These are phyloP conservation scores for Ophion obscuratus DNA, from an alignment of 2,888 invertebrate species.

Conservation along the genomic window DNA sequence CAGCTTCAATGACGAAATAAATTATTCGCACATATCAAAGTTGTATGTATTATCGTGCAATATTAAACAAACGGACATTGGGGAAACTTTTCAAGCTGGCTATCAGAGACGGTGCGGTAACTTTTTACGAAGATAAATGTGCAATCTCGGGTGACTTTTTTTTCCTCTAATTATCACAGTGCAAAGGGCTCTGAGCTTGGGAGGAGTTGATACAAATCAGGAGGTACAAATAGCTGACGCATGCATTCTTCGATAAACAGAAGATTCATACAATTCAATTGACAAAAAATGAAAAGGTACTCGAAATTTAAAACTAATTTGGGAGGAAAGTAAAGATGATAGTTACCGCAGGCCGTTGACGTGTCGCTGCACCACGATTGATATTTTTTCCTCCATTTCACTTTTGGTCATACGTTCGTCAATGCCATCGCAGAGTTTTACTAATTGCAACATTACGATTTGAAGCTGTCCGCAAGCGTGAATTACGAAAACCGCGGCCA, in stretches of 20 bases:
- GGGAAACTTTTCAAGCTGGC: background rate
- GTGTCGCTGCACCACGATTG: constrained; percentile 64
- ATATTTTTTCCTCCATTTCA: constrained; percentile 40
- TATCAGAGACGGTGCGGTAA: background rate
- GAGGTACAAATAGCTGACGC: too few relatives aligned
- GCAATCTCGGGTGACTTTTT: background rate
- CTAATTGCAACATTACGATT: constrained; percentile 62
- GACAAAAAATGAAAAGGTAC: background rate
- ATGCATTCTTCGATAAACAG: too few relatives aligned
- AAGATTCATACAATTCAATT: background rate
- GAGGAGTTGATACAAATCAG: too few relatives aligned
- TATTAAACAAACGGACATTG: background rate
- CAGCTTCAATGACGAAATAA: background rate
- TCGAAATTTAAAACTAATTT: background rate
- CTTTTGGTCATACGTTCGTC: background rate
- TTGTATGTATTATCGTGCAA: constrained; percentile 43
- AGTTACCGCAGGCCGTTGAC: constrained; percentile 70
- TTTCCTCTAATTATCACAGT: too few relatives aligned
- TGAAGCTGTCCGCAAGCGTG: constrained; percentile 72
- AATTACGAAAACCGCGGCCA: constrained; percentile 69
- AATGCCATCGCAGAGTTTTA: constrained; percentile 52
- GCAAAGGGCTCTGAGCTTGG: too few relatives aligned
- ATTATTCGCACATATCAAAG: background rate
- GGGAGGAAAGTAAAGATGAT: background rate
- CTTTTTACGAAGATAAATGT: background rate